These are phyloP conservation scores for Noctua pronuba DNA, from an alignment of 2,888 invertebrate genomes.

Conservation along the genomic window DNA sequence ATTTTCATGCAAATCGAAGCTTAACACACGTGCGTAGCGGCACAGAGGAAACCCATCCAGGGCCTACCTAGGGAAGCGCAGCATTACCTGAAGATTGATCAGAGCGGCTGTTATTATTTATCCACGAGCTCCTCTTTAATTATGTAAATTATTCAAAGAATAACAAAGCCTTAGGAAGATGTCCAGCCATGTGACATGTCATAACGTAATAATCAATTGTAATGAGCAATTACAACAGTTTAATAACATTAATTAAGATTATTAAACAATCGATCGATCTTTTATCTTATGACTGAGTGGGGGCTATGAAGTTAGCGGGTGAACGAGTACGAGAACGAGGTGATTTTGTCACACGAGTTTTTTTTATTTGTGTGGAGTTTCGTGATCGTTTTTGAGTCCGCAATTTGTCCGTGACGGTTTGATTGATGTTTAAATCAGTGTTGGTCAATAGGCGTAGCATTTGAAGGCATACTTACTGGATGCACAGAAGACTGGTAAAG, in stretches of 20 bases:
- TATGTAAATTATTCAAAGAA: background rate
- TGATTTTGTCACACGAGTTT: no score
- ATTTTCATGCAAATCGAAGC: no score
- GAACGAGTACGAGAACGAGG: no score
- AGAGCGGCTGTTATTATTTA: background rate
- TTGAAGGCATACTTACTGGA: no score
- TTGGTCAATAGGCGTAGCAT: no score
- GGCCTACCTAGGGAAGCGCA: background rate
- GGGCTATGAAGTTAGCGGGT: background rate
- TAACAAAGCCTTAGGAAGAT: background rate
- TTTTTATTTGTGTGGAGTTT: no score
- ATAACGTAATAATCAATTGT: slow-evolving; percentile 16
- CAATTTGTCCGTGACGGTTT: no score
- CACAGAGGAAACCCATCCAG: no score
- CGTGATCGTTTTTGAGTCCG: no score
- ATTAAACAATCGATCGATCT: slow-evolving; percentile 24
- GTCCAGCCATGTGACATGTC: slow-evolving; percentile 6
- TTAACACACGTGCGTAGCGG: no score
- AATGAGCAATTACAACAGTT: slow-evolving; percentile 19
- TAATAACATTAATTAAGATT: slow-evolving; percentile 26
- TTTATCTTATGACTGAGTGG: background rate
- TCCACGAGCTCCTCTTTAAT: background rate
- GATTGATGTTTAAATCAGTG: no score
- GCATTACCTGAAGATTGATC: background rate
- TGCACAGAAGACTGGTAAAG: no score